Conservation (phyloP, 2,797 vertebrate species). For the Odontamblyopus rebecca region DNA sequence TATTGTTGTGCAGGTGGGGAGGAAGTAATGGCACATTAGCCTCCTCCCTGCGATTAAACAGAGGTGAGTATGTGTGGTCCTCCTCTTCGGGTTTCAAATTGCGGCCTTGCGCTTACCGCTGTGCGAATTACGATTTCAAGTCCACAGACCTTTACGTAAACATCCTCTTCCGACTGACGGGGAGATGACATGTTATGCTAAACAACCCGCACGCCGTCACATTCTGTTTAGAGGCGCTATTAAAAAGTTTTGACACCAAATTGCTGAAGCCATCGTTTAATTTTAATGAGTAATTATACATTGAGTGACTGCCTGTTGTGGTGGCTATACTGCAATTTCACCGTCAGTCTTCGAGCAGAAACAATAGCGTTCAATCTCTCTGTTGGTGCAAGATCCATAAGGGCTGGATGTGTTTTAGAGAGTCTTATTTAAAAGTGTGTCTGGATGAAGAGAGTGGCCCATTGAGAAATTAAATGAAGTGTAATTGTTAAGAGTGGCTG, state of each 20-base stretch:
- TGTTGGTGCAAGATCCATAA: background rate
- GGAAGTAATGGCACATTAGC: constrained; percentile 13
- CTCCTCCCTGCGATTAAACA: constrained; percentile 4
- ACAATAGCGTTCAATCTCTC: constrained; percentile 12
- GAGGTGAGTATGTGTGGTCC: constrained; percentile 9
- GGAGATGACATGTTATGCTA: background rate
- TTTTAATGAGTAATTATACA: constrained; percentile 19
- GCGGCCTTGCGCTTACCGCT: background rate
- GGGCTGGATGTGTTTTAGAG: constrained; percentile 3
- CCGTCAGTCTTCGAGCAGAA: constrained; percentile 17
- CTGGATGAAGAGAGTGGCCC: background rate
- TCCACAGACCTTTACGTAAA: background rate
- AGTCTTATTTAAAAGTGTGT: background rate
- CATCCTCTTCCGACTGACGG: background rate
- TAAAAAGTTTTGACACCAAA: constrained; percentile 11
- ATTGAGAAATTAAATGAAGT: background rate
- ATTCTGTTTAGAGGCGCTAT: background rate
- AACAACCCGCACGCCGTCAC: background rate
- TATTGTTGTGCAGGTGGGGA: constrained; percentile 21
- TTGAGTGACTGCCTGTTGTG: constrained; percentile 2
- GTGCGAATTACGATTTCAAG: background rate
- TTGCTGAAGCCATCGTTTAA: constrained; percentile 12
- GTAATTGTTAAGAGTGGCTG: background rate
- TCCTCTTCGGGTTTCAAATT: constrained; percentile 7
- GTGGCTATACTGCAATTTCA: background rate